These are phyloP conservation scores for Micronisus gabar DNA, from an alignment of 2,113 vertebrate genomes.

Conservation along the genomic window DNA sequence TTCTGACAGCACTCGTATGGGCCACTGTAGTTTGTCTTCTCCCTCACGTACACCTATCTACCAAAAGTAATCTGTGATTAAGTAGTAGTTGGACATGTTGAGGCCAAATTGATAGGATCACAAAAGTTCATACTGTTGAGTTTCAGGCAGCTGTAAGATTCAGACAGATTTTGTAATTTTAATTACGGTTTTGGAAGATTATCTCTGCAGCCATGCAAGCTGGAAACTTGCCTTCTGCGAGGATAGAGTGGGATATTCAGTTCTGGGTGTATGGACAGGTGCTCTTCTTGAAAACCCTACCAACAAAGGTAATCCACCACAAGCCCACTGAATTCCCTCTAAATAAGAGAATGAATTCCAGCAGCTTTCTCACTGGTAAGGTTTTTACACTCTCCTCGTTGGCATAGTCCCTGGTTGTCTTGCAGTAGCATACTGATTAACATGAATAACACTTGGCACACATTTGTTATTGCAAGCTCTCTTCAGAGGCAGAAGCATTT, in stretches of 20 bases:
- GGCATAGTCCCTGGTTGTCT: not conserved
- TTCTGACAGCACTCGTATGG: not conserved
- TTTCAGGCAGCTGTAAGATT: not conserved
- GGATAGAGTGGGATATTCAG: not conserved
- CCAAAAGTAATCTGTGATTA: not conserved
- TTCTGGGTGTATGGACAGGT: not conserved
- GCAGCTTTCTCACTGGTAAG: not conserved
- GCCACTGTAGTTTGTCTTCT: not conserved
- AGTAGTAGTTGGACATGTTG: not conserved
- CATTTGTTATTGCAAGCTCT: not conserved
- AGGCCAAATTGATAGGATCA: not conserved
- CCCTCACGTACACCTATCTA: not conserved
- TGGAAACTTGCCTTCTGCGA: not conserved
- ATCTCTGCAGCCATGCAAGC: not conserved
- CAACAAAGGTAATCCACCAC: not conserved
- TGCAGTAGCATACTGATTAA: not conserved
- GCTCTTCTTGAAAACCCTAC: not conserved
- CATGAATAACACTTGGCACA: not conserved
- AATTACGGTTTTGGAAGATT: not conserved
- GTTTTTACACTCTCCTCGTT: not conserved
- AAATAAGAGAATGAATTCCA: not conserved
- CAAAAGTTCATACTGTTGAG: not conserved
- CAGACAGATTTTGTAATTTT: not conserved
- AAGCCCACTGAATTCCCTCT: not conserved
- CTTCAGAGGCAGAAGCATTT: not conserved